Evolutionary conservation across 2,797 vertebrate genomes (phyloP), one percentile per base, ranked within the genome.

Genomic region (Halcyon badia): DNA sequence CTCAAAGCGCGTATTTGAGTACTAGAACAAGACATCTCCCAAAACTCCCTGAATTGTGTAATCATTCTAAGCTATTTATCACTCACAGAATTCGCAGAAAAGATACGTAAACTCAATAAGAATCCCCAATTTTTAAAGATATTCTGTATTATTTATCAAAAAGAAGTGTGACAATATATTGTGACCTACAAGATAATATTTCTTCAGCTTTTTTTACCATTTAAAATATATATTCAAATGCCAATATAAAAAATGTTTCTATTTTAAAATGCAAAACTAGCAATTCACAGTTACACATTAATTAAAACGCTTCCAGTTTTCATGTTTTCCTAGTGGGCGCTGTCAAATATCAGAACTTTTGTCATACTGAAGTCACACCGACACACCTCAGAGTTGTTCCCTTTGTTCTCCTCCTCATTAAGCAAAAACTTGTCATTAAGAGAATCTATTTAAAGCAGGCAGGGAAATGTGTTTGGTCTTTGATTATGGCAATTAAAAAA

Each of bases 401-500:
- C 86, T 91, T 91, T 83, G 66, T 81, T 48, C 88, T 72, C 5
- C 5, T 77, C 61, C 87, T 97, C 51, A 71, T 95, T 96, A 96
- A 9, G 49, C 71, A 94, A 89, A 69, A 94, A 76, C 30, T 35
- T 95, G 94, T 95, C 96, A 95, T 96, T 96, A 94, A 85, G 58
- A 12, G 61, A 9, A 89, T 90, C 94, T 93, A 92, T 96, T 97
- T 87, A 94, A 95, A 85, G 93, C 69, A 70, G 62, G 89, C 61
- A 41, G n/a, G 66, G 57, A 91, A 95, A 94, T 92, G 94, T 97
- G 94, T 96, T 95, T 96, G 94, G 97, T 96, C 83, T 98, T 97
- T 91, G 97, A 97, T 96, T 89, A 69, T 85, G 78, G 88, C 97
- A 97, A 98, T 98, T 98, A 31, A 94, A 97, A 98, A 94, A 91